Conservation (phyloP, 2,888 invertebrate species). For the Hofmannophila pseudospretella region DNA sequence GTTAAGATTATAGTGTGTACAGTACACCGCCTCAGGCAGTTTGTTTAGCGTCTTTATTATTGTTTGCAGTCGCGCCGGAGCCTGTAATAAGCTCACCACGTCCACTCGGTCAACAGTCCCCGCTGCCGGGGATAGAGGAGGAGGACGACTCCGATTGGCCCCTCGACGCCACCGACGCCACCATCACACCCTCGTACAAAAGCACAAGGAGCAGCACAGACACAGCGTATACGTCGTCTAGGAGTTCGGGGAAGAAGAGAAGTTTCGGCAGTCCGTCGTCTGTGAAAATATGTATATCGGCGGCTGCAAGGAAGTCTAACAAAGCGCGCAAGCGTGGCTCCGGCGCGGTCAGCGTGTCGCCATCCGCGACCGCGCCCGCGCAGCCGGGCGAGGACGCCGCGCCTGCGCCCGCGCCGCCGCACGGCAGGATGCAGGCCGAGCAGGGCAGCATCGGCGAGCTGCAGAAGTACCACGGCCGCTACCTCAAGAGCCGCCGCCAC, state of each 20-base stretch:
- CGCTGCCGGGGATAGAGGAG: conserved; percentile 89
- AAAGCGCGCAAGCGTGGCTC: conserved; percentile 75
- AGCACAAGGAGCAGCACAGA: conserved; percentile 72
- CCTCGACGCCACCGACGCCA: conserved; percentile 70
- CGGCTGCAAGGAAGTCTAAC: conserved; percentile 71
- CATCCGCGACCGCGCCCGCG: conserved; percentile 37
- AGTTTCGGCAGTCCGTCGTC: conserved; percentile 77
- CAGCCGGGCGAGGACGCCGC: conserved; percentile 53
- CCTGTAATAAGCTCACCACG: conserved; percentile 75
- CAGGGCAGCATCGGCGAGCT: conserved; percentile 94
- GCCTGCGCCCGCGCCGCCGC: conserved; percentile 44
- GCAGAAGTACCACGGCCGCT: conserved; percentile 91
- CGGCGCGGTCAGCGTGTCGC: conserved; percentile 45
- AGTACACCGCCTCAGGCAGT: conserved; percentile 14
- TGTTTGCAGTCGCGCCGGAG: conserved; percentile 74
- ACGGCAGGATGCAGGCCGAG: conserved; percentile 92
- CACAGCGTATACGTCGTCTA: conserved; percentile 68
- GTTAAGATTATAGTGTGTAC: not conserved
- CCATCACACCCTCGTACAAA: conserved; percentile 70
- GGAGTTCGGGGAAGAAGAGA: conserved; percentile 72
- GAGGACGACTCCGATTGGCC: conserved; percentile 85
- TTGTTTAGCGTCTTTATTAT: conserved; percentile 43
- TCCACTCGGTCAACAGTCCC: conserved; percentile 82
- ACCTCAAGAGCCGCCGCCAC: conserved; percentile 91
- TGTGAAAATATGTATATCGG: conserved; percentile 76